Evolutionary conservation across 2,888 invertebrate genomes (phyloP).

Genomic region (Lagria hirta): DNA sequence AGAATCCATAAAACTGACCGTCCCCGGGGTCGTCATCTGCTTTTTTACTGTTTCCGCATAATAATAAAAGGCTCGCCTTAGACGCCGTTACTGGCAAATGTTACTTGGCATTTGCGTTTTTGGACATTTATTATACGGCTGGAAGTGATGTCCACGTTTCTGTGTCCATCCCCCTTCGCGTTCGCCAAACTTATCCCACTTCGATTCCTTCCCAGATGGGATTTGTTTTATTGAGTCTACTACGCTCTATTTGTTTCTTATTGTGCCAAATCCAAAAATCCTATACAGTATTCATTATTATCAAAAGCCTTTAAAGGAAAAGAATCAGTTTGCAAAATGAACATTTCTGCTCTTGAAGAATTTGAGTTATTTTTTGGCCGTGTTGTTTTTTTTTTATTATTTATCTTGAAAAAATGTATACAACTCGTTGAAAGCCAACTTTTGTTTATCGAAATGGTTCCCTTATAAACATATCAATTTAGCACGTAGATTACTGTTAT

Average conservation of each 20-base stretch:
- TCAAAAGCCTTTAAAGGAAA: too few species aligned
- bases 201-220: constrained; percentile 46
- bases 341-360: too few species aligned
- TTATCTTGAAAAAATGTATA: too few species aligned
- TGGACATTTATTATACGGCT: constrained; percentile 54
- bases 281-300: constrained; percentile 49
- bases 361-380: too few species aligned
- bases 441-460: too few species aligned
- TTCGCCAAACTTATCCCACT: constrained; percentile 20
- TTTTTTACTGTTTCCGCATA: constrained; percentile 64
- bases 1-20: constrained; percentile 49
- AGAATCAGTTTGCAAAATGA: too few species aligned
- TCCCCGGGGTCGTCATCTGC: constrained; percentile 58
- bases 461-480: too few species aligned
- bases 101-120: constrained; percentile 55
- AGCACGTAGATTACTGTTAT: too few species aligned
- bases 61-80: constrained; percentile 62
- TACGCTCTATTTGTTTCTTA: constrained; percentile 55
- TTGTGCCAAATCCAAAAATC: constrained; percentile 52
- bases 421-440: too few species aligned
- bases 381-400: too few species aligned
- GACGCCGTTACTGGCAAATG: constrained; percentile 55
- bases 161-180: constrained; percentile 31
- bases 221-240: constrained; percentile 55
- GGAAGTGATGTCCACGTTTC: constrained; percentile 46